Percentiles rank a stretch among this genome's conserved stretches.
Evolutionary conservation across 2,888 invertebrate genomes (phyloP).

Genomic region (Lepidocyrtinus sp.): DNA sequence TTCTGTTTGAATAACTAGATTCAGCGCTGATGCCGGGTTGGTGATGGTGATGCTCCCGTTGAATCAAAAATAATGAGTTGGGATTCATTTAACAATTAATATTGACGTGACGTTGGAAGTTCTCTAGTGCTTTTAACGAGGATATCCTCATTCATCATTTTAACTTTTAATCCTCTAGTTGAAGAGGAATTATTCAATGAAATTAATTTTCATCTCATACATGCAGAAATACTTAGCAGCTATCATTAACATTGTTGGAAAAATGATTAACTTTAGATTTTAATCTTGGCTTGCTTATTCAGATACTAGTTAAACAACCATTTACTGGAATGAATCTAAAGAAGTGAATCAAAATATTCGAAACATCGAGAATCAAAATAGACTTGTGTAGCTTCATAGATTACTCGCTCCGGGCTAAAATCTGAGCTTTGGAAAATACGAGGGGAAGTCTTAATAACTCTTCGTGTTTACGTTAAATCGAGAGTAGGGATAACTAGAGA

Average conservation of each 20-base stretch:
- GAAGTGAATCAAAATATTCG: too few relatives aligned
- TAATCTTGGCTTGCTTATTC: neutral
- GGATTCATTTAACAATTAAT: slow-evolving; percentile 32
- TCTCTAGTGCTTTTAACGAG: slow-evolving; percentile 59
- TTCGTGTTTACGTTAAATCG: too few relatives aligned
- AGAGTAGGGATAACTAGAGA: too few relatives aligned
- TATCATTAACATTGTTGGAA: neutral
- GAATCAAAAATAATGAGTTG: slow-evolving; percentile 9
- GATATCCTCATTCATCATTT: slow-evolving; percentile 65
- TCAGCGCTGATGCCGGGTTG: neutral
- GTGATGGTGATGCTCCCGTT: neutral
- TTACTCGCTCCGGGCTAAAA: too few relatives aligned
- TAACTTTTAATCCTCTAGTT: neutral
- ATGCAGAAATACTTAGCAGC: too few relatives aligned
- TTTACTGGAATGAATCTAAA: too few relatives aligned
- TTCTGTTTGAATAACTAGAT: neutral
- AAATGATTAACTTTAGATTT: neutral
- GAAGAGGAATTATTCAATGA: neutral
- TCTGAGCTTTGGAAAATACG: neutral
- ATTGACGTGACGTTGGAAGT: neutral
- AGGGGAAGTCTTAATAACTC: slow-evolving; percentile 6
- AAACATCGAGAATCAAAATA: neutral
- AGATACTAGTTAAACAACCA: too few relatives aligned
- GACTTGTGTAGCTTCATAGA: too few relatives aligned
- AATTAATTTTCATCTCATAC: neutral